Conservation (phyloP, 2,888 invertebrate species). For the Leptopilina syphax region DNA sequence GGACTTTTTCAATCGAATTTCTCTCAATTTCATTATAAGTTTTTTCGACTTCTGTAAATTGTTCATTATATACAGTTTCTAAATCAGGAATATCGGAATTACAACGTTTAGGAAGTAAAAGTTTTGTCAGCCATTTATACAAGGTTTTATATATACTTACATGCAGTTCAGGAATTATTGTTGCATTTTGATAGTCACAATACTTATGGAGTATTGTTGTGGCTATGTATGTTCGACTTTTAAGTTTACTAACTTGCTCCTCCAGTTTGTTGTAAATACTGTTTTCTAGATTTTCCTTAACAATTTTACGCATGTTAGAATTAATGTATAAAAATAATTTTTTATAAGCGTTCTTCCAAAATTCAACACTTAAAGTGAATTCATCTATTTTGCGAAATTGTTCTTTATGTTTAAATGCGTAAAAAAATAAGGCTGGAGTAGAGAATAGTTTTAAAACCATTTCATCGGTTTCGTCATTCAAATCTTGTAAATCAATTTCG, state of each 20-base stretch:
- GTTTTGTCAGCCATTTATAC: background rate
- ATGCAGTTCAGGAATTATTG: background rate
- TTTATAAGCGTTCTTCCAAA: background rate
- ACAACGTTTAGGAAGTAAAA: background rate
- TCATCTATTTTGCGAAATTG: background rate
- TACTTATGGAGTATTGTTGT: too few relatives aligned
- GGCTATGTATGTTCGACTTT: too few relatives aligned
- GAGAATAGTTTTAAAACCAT: background rate
- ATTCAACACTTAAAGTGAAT: background rate
- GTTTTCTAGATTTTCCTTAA: too few relatives aligned
- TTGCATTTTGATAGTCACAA: too few relatives aligned
- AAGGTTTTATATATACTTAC: background rate
- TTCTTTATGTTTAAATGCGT: background rate
- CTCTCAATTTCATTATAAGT: background rate
- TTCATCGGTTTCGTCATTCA: background rate
- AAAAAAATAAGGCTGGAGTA: background rate
- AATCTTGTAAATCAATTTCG: background rate
- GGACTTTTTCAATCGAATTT: background rate
- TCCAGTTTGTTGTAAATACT: too few relatives aligned
- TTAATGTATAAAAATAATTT: background rate
- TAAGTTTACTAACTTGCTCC: too few relatives aligned
- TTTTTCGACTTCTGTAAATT: background rate
- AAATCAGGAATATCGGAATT: background rate
- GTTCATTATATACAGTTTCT: background rate
- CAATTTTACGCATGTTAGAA: too few relatives aligned